Percentiles rank a stretch among this genome's conserved stretches.
Evolutionary conservation across 2,113 vertebrate genomes (phyloP).

Genomic region (Pipra filicauda): DNA sequence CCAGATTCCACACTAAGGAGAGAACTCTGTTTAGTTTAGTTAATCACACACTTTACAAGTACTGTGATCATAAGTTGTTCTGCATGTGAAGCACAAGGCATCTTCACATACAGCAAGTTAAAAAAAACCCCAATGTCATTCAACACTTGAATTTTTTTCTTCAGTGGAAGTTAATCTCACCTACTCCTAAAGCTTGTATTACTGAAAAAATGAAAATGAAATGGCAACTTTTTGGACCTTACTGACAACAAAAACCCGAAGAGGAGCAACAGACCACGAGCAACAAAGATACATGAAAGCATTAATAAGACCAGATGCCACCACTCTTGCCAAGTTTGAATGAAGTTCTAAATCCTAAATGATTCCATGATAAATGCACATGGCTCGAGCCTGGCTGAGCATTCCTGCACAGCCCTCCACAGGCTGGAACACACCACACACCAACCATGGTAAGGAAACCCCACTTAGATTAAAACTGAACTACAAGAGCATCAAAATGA

Average conservation of each 20-base stretch:
- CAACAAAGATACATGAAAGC: background rate
- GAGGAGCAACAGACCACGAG: background rate
- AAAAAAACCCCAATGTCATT: background rate
- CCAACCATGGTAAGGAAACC: background rate
- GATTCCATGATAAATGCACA: background rate
- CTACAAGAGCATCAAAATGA: background rate
- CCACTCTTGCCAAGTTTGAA: background rate
- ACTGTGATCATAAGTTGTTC: background rate
- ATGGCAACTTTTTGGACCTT: background rate
- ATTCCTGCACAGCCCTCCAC: background rate
- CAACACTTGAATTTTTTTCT: background rate
- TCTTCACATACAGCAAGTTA: background rate
- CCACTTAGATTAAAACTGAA: background rate
- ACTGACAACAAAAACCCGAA: background rate
- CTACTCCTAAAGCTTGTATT: background rate
- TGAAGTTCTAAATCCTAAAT: background rate
- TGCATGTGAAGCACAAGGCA: background rate
- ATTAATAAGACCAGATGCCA: background rate
- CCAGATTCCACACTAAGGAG: background rate
- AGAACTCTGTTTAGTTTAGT: background rate
- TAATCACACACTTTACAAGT: background rate
- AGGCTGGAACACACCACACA: background rate
- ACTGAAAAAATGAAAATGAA: background rate
- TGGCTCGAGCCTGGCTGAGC: background rate
- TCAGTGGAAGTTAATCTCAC: background rate